These are phyloP conservation scores for Mellivora capensis DNA, from an alignment of 2,113 vertebrate genomes.

Conservation along the genomic window DNA sequence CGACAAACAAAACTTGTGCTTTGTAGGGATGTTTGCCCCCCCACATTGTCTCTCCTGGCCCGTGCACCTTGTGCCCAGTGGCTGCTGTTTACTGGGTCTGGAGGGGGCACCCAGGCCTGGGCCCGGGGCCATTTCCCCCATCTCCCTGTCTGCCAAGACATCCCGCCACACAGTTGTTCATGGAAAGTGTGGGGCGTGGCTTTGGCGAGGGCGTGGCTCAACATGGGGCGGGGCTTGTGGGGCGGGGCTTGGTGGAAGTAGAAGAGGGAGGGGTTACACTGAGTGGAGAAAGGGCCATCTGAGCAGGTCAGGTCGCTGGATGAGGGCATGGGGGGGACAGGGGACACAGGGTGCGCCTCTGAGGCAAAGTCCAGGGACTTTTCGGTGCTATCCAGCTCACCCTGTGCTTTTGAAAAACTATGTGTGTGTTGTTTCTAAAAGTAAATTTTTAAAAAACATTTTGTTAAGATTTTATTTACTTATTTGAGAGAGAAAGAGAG, in stretches of 20 bases:
- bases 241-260: not conserved
- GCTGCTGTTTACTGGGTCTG: not conserved
- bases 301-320: not conserved
- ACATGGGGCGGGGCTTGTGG: not conserved
- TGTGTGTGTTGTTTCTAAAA: not conserved
- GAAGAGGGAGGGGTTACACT: not conserved
- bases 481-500: too few species aligned
- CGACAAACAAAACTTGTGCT: not conserved
- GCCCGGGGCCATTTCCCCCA: rapidly evolving
- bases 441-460: too few species aligned
- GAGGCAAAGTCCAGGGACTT: not conserved
- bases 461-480: too few species aligned
- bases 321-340: not conserved
- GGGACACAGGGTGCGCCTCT: not conserved
- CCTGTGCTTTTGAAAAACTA: not conserved
- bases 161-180: not conserved
- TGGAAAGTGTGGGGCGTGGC: not conserved
- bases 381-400: not conserved
- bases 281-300: not conserved
- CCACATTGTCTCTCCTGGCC: not conserved
- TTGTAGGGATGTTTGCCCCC: too few species aligned
- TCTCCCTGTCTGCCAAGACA: not conserved
- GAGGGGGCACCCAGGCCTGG: not conserved
- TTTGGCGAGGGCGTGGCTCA: too few species aligned
- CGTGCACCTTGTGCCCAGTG: rapidly evolving